Conservation (phyloP, 2,888 invertebrate species). For the Alloscopus bannaensis region DNA sequence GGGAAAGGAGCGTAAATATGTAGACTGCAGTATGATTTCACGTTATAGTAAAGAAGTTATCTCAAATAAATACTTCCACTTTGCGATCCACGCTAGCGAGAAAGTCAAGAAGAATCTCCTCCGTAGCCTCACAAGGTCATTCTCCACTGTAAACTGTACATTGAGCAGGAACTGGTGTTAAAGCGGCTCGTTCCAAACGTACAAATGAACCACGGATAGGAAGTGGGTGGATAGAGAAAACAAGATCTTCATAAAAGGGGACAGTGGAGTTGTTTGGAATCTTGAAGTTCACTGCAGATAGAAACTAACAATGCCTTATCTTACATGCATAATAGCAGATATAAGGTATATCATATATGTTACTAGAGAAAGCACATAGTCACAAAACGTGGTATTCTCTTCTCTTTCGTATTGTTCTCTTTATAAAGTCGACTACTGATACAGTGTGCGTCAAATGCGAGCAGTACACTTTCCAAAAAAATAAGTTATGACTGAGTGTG, state of each 20-base stretch:
- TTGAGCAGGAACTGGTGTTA: too few relatives aligned
- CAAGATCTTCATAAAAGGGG: neutral
- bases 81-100: neutral
- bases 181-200: too few relatives aligned
- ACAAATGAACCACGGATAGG: slow-evolving; percentile 2
- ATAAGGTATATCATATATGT: neutral
- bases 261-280: slow-evolving; percentile 3
- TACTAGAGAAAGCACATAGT: neutral
- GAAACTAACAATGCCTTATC: neutral
- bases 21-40: too few relatives aligned
- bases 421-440: neutral
- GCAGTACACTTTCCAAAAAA: too few relatives aligned
- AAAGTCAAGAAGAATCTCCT: too few relatives aligned
- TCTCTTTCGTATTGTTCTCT: neutral
- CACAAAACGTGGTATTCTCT: neutral
- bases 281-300: slow-evolving; percentile 12
- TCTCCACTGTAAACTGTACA: too few relatives aligned
- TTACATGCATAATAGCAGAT: neutral
- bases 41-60: too few relatives aligned
- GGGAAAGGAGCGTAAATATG: slow-evolving; percentile 3
- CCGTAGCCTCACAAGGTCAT: too few relatives aligned
- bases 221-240: neutral
- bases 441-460: neutral
- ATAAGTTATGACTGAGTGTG: too few relatives aligned
- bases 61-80: neutral